Conservation (phyloP, 2,113 vertebrate species). For the Toxotes chatareus region DNA sequence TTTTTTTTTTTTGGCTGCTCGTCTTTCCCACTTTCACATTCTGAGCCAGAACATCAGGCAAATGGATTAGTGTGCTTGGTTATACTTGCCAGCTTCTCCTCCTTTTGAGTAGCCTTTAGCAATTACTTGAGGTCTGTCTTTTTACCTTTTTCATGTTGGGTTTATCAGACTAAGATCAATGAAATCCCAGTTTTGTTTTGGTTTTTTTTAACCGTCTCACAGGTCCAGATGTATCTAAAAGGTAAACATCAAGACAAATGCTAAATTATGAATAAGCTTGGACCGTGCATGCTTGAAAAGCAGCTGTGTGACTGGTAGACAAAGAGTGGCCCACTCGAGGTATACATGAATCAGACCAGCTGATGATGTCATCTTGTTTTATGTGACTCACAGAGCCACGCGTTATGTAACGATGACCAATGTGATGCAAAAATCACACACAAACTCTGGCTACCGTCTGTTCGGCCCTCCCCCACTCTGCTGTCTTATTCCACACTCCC, state of each 20-base stretch:
- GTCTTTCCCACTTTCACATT: slow-evolving; percentile 19
- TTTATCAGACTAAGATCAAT: slow-evolving; percentile 4
- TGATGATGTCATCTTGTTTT: slow-evolving; percentile 65
- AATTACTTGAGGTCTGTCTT: slow-evolving; percentile 23
- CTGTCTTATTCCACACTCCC: slow-evolving; percentile 26
- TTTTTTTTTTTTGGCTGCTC: slow-evolving; percentile 31
- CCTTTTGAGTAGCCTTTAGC: slow-evolving; percentile 27
- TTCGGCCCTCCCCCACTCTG: slow-evolving; percentile 34
- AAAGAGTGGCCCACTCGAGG: slow-evolving; percentile 47
- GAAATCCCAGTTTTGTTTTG: background rate
- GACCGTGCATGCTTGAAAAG: background rate
- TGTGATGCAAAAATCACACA: slow-evolving; percentile 71
- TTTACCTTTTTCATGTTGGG: slow-evolving; percentile 9
- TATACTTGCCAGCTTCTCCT: slow-evolving; percentile 27
- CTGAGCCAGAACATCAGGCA: slow-evolving; percentile 68
- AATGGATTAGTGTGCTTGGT: slow-evolving; percentile 51
- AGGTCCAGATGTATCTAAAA: background rate
- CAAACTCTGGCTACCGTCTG: slow-evolving; percentile 46
- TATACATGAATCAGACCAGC: slow-evolving; percentile 64
- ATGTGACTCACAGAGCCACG: slow-evolving; percentile 73
- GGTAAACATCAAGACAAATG: slow-evolving; percentile 1
- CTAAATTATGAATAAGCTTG: slow-evolving; percentile 8
- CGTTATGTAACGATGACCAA: slow-evolving; percentile 81
- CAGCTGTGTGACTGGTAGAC: slow-evolving; percentile 24
- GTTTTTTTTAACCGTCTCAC: background rate